phyloP scores from a whole-genome alignment of 2,797 vertebrate species.

The Scleropages formosus region DNA sequence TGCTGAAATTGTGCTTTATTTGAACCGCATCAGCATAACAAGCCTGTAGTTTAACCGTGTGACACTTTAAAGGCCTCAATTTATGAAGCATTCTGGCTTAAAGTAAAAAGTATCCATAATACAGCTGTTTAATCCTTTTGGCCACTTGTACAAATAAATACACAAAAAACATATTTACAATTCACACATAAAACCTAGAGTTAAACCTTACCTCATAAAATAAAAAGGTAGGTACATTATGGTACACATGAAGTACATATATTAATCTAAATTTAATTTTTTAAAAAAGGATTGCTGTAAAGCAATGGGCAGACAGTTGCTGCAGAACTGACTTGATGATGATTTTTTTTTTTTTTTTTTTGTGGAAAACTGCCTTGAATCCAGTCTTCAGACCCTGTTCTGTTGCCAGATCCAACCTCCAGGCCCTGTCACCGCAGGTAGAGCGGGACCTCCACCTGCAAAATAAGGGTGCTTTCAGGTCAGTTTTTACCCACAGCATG shows the following conservation, averaged over 20 bases:
- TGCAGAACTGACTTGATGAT: neutral
- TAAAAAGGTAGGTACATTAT: conserved; percentile 42
- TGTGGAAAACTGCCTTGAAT: too few relatives aligned
- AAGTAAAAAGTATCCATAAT: conserved; percentile 18
- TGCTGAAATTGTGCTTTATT: conserved; percentile 59
- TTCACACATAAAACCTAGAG: conserved; percentile 52
- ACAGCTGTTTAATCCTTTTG: conserved; percentile 49
- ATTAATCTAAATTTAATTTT: conserved; percentile 33
- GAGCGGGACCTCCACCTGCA: conserved; percentile 80
- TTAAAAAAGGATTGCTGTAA: conserved; percentile 4
- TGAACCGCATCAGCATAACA: neutral
- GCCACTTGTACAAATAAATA: conserved; percentile 41
- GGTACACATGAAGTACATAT: conserved; percentile 34
- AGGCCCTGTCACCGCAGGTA: conserved; percentile 62
- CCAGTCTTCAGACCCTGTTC: too few relatives aligned
- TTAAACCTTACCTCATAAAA: conserved; percentile 38
- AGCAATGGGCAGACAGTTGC: neutral
- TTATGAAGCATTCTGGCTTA: neutral
- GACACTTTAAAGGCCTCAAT: neutral
- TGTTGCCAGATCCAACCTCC: conserved; percentile 37
- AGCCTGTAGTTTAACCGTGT: neutral
- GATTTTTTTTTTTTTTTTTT: neutral
- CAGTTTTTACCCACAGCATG: conserved; percentile 3
- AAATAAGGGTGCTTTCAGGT: conserved; percentile 35
- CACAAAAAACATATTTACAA: conserved; percentile 66